Evolutionary conservation across 2,113 vertebrate genomes (phyloP), one percentile per base, ranked within the genome.

Genomic region (Rhinichthys klamathensis): DNA sequence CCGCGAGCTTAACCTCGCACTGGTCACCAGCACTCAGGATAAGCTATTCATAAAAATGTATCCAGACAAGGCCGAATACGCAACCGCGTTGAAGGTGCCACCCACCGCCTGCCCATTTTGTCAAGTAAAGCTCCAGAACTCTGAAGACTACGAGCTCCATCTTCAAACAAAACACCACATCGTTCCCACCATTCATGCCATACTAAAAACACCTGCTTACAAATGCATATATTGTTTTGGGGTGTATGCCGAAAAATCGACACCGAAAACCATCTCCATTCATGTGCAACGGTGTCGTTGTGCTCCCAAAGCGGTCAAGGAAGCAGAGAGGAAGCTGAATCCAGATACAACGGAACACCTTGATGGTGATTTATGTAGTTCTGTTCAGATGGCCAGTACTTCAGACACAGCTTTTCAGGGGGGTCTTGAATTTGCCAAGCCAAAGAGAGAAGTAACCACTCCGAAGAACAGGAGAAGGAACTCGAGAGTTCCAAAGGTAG

Each of bases 211-310:
- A 12, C 96, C 96, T 0, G 96, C 96, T n/a, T 97, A 97, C 91
- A 97, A 97, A 90, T 97, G 96, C 85, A 96, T 97, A 86, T 96
- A 96, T 91, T 97, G 96, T 88, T 96, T 95, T 7, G 96, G 96
- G 0, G 96, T 97, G 35, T 97, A 97, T 90, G 95, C 95, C 0
- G 96, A 96, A 44, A 96, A 94, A 30, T 96, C 96, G 89, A 96
- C 95, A 0, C 88, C 95, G 8, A 95, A 95, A 1, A 96, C 96
- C n/a, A 96, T 97, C 1, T 95, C 96, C 41, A 92, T 97, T 0
- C 96, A 97, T 10, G 84, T 97, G 83, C 94, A 96, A 84, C 95
- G 95, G 41, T 97, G 96, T 73, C 91, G 96, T 60, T 97, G 96
- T 38, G 96, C 96, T 27, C 96, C 96, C 3, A 96, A 96, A 91